Conservation (phyloP, 2,797 vertebrate species). For the Esox lucius region DNA sequence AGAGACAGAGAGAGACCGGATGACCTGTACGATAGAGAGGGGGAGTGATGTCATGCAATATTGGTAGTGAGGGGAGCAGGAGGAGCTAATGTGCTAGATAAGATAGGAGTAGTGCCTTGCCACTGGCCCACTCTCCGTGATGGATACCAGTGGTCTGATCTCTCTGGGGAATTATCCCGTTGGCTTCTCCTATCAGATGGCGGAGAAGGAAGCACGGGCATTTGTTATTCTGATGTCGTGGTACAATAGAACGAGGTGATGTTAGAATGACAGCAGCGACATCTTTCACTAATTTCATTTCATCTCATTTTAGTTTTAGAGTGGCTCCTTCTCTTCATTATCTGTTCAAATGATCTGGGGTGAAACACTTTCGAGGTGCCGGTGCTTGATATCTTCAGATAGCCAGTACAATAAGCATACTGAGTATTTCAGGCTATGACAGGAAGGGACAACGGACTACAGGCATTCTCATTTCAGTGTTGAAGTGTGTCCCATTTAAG, state of each 20-base stretch:
- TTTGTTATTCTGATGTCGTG: slow-evolving; percentile 1
- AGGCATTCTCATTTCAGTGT: not conserved
- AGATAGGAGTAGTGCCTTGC: not conserved
- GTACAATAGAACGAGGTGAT: not conserved
- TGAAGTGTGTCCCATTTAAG: not conserved
- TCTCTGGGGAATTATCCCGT: not conserved
- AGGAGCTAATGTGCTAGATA: not conserved
- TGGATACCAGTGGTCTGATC: not conserved
- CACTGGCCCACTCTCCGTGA: slow-evolving; percentile 7
- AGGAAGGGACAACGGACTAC: not conserved
- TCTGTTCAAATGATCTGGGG: slow-evolving; percentile 3
- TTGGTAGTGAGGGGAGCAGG: slow-evolving; percentile 25
- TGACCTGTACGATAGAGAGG: slow-evolving; percentile 15
- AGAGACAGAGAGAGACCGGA: slow-evolving; percentile 11
- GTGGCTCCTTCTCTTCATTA: not conserved
- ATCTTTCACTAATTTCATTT: not conserved
- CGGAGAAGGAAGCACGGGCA: not conserved
- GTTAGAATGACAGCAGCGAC: not conserved
- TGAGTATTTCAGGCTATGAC: not conserved
- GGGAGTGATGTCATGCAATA: slow-evolving; percentile 45
- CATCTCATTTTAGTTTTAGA: not conserved
- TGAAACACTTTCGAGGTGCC: slow-evolving; percentile 1
- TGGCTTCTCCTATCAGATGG: not conserved
- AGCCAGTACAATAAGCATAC: not conserved
- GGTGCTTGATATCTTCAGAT: not conserved